phyloP scores from a whole-genome alignment of 2,113 vertebrate genomes.

The Strigops habroptila region DNA sequence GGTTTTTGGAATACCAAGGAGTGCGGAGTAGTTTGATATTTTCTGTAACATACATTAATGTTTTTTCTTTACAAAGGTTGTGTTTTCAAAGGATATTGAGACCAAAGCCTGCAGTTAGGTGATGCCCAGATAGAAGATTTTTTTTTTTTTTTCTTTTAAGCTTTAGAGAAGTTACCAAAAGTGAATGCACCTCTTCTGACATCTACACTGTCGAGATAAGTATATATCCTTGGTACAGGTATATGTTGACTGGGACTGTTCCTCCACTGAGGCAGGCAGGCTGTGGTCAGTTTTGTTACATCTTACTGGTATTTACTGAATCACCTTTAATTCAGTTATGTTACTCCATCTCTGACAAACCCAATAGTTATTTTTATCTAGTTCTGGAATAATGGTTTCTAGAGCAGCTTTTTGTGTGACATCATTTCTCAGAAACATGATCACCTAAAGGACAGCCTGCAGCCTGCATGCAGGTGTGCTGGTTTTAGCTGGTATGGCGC shows the following conservation, averaged over 20 bases:
- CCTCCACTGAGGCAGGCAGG: background rate
- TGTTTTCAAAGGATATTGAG: background rate
- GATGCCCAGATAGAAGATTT: background rate
- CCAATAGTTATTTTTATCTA: background rate
- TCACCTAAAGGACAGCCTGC: background rate
- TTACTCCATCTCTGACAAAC: background rate
- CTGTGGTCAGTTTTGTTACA: background rate
- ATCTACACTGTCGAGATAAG: background rate
- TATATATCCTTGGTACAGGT: background rate
- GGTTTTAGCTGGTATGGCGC: background rate
- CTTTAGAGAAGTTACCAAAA: background rate
- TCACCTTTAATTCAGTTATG: background rate
- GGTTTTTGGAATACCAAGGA: background rate
- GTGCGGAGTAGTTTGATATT: background rate
- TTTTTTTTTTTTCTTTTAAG: background rate
- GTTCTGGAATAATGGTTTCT: background rate
- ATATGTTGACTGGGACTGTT: background rate
- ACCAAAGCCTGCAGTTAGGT: background rate
- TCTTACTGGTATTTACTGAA: background rate
- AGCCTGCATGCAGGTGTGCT: rapidly evolving
- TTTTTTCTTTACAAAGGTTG: background rate
- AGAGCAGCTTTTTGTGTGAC: background rate
- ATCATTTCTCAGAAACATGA: background rate
- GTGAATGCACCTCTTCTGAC: background rate
- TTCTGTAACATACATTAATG: background rate